Evolutionary conservation across 2,113 vertebrate genomes (phyloP).

Genomic region (Myotis yumanensis): DNA sequence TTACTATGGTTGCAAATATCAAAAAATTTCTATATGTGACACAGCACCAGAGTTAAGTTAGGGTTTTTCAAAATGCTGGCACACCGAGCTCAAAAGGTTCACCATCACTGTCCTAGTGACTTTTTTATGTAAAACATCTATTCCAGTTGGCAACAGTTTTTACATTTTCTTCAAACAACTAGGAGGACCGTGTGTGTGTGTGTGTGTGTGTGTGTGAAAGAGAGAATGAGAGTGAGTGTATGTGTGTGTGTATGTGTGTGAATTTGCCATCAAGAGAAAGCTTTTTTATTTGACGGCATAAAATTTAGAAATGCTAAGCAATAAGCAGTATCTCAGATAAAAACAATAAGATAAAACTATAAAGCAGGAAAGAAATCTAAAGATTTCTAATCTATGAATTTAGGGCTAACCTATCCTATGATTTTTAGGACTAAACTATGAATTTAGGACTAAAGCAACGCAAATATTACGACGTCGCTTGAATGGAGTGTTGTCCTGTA

Average conservation of each 20-base stretch:
- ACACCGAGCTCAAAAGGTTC: no score
- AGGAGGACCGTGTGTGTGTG: neutral
- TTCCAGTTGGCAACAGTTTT: neutral
- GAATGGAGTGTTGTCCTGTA: neutral
- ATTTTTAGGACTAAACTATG: neutral
- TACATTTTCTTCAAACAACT: neutral
- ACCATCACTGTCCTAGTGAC: neutral
- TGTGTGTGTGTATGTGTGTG: neutral
- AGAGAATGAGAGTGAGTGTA: neutral
- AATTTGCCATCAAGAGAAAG: neutral
- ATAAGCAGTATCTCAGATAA: neutral
- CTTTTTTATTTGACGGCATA: neutral
- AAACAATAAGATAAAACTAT: neutral
- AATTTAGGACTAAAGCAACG: neutral
- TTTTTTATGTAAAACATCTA: neutral
- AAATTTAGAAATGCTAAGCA: neutral
- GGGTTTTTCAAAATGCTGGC: no score
- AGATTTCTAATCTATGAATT: neutral
- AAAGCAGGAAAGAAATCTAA: neutral
- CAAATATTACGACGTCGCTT: neutral
- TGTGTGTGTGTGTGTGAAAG: neutral
- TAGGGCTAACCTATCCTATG: neutral
- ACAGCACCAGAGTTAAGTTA: no score
- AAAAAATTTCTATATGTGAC: no score
- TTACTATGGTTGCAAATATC: no score